These are phyloP conservation scores for Microchrysa polita DNA, from an alignment of 2,888 invertebrate genomes.

Conservation along the genomic window DNA sequence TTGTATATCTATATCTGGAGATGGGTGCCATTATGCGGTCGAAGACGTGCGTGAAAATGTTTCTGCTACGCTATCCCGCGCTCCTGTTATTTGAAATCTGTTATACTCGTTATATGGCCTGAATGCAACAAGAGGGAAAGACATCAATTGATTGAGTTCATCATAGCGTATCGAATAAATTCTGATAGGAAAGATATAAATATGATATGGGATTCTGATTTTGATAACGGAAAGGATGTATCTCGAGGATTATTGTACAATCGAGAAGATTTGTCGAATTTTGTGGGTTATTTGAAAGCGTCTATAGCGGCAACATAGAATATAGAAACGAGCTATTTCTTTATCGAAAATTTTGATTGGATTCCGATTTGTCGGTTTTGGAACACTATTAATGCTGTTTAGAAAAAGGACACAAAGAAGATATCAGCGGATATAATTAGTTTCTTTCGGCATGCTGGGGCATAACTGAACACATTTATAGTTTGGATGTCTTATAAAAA, in stretches of 20 bases:
- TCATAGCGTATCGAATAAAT: conserved; percentile 49
- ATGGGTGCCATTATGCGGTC: conserved; percentile 26
- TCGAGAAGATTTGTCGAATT: not conserved
- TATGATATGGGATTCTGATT: conserved; percentile 30
- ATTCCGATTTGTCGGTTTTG: conserved; percentile 23
- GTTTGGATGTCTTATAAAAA: no score
- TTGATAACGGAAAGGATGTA: not conserved
- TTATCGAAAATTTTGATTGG: conserved; percentile 20
- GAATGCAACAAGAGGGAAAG: conserved; percentile 42
- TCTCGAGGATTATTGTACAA: not conserved
- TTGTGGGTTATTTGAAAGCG: no score
- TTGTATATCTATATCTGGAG: not conserved
- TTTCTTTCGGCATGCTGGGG: conserved; percentile 9
- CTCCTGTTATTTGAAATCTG: not conserved
- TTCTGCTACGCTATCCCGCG: not conserved
- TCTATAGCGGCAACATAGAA: not conserved
- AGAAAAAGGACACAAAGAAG: not conserved
- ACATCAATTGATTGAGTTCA: conserved; percentile 50
- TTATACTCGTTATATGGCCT: not conserved
- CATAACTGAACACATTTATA: no score
- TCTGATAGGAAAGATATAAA: conserved; percentile 44
- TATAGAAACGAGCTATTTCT: not conserved
- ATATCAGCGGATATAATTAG: conserved; percentile 33
- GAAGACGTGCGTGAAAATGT: conserved; percentile 32
- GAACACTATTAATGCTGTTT: not conserved